phyloP scores from a whole-genome alignment of 2,113 vertebrate genomes.

The Sterrhoptilus dennistouni region DNA sequence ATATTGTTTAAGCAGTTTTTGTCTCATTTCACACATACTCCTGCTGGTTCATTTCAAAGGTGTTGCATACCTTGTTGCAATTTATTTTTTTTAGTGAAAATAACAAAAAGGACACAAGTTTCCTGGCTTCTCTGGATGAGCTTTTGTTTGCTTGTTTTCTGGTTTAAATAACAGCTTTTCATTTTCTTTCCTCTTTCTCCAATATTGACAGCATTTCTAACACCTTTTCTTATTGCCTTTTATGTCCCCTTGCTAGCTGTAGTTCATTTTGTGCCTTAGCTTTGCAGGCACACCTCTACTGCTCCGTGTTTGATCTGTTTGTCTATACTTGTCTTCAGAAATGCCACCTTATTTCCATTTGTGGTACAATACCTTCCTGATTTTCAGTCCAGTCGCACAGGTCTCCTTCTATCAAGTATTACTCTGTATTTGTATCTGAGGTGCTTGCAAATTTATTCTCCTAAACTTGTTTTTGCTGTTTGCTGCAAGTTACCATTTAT shows the following conservation, averaged over 20 bases:
- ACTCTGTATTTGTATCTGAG: background rate
- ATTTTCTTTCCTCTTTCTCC: slow-evolving; percentile 21
- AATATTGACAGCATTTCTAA: slow-evolving; percentile 25
- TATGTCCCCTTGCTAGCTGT: slow-evolving; percentile 3
- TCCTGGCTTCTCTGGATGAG: background rate
- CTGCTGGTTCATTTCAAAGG: background rate
- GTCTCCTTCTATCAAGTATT: background rate
- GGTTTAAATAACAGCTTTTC: slow-evolving; percentile 39
- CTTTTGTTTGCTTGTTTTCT: slow-evolving; percentile 35
- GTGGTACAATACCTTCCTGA: slow-evolving; percentile 20
- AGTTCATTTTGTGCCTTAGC: slow-evolving; percentile 37
- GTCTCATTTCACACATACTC: background rate
- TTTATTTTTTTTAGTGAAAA: background rate
- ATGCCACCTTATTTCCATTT: slow-evolving; percentile 35
- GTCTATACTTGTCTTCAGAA: slow-evolving; percentile 37
- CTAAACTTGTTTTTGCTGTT: background rate
- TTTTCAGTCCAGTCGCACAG: background rate
- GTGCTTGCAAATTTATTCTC: slow-evolving; percentile 1
- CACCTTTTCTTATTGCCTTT: slow-evolving; percentile 44
- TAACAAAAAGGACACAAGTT: background rate
- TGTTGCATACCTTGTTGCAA: background rate
- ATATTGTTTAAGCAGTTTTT: background rate
- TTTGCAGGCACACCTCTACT: background rate
- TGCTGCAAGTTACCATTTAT: background rate
- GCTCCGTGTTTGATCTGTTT: background rate